These are phyloP conservation scores for Chelonoidis abingdonii DNA, from an alignment of 2,113 vertebrate genomes.

Conservation along the genomic window DNA sequence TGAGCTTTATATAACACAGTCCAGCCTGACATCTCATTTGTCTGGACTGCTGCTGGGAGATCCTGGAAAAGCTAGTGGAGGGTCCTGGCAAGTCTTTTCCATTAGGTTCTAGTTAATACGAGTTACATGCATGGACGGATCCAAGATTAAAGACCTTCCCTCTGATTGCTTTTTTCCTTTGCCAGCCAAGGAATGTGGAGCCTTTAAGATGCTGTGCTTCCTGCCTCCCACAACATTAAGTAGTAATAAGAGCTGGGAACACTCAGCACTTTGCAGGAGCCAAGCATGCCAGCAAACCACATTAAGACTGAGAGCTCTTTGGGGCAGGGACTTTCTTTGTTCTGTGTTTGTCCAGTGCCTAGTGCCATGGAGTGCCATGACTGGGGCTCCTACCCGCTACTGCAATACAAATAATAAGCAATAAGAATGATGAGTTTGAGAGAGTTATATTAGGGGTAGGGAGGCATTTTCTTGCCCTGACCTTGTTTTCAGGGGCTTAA, in stretches of 20 bases:
- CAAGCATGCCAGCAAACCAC: background rate
- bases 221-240: background rate
- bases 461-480: background rate
- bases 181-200: rapidly evolving
- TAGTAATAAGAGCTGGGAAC: background rate
- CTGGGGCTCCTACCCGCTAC: background rate
- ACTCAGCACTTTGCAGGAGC: rapidly evolving
- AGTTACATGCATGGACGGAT: rapidly evolving
- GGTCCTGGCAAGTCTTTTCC: background rate
- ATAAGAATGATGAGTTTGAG: background rate
- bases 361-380: background rate
- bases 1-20: background rate
- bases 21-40: background rate
- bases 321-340: background rate
- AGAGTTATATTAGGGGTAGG: background rate
- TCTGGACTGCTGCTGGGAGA: background rate
- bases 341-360: rapidly evolving
- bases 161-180: background rate
- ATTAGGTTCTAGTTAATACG: rapidly evolving
- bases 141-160: background rate
- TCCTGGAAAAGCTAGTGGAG: background rate
- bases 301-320: background rate
- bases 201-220: background rate
- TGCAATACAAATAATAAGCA: background rate
- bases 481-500: background rate